Evolutionary conservation across 2,797 vertebrate species (phyloP), one percentile per base, ranked within the genome.

Genomic region (Coranthus polyacanthus): DNA sequence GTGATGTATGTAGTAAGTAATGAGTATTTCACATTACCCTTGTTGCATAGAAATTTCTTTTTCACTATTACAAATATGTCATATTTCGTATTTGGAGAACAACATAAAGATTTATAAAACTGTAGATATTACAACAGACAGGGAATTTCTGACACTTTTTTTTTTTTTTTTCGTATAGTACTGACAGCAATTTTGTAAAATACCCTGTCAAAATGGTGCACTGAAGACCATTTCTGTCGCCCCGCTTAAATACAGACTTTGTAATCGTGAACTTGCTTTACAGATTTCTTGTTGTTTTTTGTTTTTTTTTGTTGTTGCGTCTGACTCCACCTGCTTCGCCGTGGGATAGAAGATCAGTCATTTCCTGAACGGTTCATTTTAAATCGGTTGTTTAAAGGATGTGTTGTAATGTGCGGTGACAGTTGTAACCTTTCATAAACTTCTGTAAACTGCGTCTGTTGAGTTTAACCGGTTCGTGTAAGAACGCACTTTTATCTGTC

Each of bases 211-310:
- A 50, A 32, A 44, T 56, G 45, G 17, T 60, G 20, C 26, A 56
- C 17, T 39, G 24, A 38, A 52, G 46, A 24, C 4, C 9, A 34
- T 46, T 34, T 55, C n/a, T 64, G 12, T 54, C 50, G 12, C 64
- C 7, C 34, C 39, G 8, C 5, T 46, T 36, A 34, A 37, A 61
- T 50, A 32, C 15, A 38, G 58, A 26, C 52, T 59, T 59, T 70
- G 46, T 64, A 18, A 49, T 79, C 38, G 53, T 72, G 50, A 59
- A 59, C 63, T 72, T 58, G 26, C 15, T 62, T 72, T 72, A 34
- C 12, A 16, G 0, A 61, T 69, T 59, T 4, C 12, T 21, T 59
- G 15, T 60, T 55, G n/a, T n/a, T n/a, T n/a, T n/a, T n/a, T n/a
- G n/a, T n/a, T n/a, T n/a, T n/a, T n/a, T n/a, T n/a, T n/a, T n/a